phyloP scores from a whole-genome alignment of 2,797 vertebrate genomes.

The Tapera naevia region DNA sequence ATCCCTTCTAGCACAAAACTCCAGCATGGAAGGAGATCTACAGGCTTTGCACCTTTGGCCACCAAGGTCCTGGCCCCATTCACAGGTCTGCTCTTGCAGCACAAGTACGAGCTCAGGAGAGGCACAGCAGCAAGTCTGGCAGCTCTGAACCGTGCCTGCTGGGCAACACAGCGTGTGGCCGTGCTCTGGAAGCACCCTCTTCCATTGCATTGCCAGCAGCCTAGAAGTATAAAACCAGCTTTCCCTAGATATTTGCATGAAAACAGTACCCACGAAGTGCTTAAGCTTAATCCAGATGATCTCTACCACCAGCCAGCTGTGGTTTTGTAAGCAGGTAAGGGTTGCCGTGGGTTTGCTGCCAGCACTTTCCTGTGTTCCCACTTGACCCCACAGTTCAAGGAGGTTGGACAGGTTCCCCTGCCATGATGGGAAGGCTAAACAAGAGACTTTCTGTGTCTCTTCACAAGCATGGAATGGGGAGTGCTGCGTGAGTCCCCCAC shows the following conservation, averaged over 20 bases:
- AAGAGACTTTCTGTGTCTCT: background rate
- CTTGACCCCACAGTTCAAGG: background rate
- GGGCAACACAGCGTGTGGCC: background rate
- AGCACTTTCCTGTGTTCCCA: background rate
- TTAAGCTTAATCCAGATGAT: background rate
- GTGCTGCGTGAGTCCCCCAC: background rate
- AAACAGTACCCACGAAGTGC: background rate
- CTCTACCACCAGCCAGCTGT: background rate
- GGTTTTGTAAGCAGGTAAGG: background rate
- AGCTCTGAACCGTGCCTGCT: background rate
- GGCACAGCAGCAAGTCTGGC: background rate
- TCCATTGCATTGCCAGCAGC: background rate
- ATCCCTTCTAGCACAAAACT: background rate
- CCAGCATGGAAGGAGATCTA: background rate
- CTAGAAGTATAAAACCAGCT: background rate
- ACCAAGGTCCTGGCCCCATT: background rate
- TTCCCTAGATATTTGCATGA: background rate
- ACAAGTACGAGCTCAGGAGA: background rate
- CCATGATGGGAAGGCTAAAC: accelerated
- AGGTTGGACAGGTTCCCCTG: background rate
- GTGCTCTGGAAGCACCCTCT: background rate
- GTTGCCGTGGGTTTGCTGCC: background rate
- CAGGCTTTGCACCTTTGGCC: background rate
- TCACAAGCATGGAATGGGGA: background rate
- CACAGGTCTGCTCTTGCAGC: background rate